Evolutionary conservation across 2,888 invertebrate genomes (phyloP).

Genomic region (Pyrrhia umbra): DNA sequence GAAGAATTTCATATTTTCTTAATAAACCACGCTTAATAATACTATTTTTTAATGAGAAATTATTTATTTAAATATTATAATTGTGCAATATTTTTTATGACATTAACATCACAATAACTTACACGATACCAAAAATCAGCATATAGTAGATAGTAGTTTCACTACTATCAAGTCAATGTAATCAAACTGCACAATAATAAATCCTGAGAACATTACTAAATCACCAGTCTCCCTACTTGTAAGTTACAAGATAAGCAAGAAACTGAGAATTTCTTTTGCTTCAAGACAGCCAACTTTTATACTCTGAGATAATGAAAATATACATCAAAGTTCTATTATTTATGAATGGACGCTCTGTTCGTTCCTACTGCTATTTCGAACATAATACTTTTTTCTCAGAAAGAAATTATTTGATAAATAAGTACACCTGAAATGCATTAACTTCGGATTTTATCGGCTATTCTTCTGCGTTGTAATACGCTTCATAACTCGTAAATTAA

Average conservation of each 20-base stretch:
- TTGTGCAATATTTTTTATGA: too few species aligned
- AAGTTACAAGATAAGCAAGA: constrained; percentile 44
- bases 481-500: too few species aligned
- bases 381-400: background rate
- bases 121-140: too few species aligned
- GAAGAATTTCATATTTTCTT: too few species aligned
- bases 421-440: background rate
- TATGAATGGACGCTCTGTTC: constrained; percentile 9
- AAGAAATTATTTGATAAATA: background rate
- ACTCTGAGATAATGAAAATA: constrained; percentile 39
- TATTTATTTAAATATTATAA: too few species aligned
- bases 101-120: too few species aligned
- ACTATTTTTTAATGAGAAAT: too few species aligned
- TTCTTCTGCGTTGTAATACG: background rate
- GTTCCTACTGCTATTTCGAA: constrained; percentile 1
- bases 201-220: constrained; percentile 34
- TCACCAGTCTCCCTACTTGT: constrained; percentile 36
- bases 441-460: background rate
- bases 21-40: too few species aligned
- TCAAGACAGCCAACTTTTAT: constrained; percentile 29
- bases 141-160: too few species aligned
- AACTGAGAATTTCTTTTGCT: constrained; percentile 14
- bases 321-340: constrained; percentile 38
- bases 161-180: background rate
- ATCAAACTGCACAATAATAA: constrained; percentile 17